These are phyloP conservation scores for Tricholauxania praeusta DNA, from an alignment of 2,888 invertebrate genomes.

Conservation along the genomic window DNA sequence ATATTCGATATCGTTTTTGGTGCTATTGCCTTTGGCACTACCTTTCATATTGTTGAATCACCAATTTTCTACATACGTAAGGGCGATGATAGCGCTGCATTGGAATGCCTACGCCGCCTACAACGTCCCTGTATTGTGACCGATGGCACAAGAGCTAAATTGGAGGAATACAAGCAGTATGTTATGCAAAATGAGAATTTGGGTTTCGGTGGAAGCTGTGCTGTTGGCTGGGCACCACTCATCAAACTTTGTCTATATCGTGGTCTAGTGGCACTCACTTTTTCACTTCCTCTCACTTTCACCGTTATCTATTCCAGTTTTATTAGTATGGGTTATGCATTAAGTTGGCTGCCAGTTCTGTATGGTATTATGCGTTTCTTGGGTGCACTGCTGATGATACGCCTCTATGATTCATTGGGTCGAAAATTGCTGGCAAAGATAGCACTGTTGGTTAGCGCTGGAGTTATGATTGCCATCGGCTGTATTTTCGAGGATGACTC, in stretches of 20 bases:
- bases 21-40: conserved; percentile 39
- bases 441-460: conserved; percentile 51
- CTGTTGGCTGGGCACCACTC: conserved; percentile 49
- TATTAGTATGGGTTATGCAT: background rate
- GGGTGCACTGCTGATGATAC: conserved; percentile 47
- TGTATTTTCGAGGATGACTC: conserved; percentile 41
- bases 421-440: conserved; percentile 52
- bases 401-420: conserved; percentile 50
- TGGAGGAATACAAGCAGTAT: conserved; percentile 54
- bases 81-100: conserved; percentile 52
- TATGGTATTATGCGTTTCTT: conserved; percentile 52
- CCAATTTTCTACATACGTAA: conserved; percentile 55
- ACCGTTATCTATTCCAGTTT: conserved; percentile 4
- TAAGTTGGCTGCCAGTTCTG: conserved; percentile 47
- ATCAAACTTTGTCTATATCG: conserved; percentile 56
- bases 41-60: conserved; percentile 52
- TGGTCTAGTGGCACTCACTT: conserved; percentile 55
- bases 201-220: conserved; percentile 32
- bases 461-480: conserved; percentile 52
- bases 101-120: conserved; percentile 43
- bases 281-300: conserved; percentile 55
- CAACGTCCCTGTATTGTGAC: conserved; percentile 38
- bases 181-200: conserved; percentile 48
- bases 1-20: conserved; percentile 52
- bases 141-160: conserved; percentile 39